phyloP scores from a whole-genome alignment of 2,888 invertebrate genomes.

The Desoria tigrina region DNA sequence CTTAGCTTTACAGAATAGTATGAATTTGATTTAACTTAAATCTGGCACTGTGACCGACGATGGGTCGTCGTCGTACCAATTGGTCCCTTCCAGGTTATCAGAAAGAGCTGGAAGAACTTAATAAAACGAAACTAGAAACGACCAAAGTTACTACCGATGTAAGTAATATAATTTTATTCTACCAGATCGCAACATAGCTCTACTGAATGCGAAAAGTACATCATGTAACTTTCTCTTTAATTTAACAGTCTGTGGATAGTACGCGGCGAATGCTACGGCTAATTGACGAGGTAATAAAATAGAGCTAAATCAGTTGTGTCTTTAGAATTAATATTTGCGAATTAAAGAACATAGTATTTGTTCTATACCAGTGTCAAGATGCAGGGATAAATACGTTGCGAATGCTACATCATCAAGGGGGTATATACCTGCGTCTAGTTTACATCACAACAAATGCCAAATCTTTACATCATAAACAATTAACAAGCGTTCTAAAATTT shows the following conservation, averaged over 20 bases:
- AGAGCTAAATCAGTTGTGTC: no score
- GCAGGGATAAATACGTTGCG: slow-evolving; percentile 14
- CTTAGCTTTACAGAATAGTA: no score
- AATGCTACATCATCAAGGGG: slow-evolving; percentile 16
- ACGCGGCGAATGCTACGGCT: slow-evolving; percentile 14
- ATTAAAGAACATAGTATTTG: background rate
- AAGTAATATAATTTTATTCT: no score
- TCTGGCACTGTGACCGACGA: no score
- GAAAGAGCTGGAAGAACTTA: slow-evolving; percentile 9
- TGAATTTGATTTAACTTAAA: no score
- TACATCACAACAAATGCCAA: background rate
- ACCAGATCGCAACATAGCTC: no score
- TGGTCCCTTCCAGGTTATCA: background rate
- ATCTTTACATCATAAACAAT: background rate
- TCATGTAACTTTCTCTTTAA: no score
- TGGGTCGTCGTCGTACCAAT: background rate
- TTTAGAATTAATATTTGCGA: background rate
- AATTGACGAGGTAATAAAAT: slow-evolving; percentile 16
- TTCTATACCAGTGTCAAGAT: background rate
- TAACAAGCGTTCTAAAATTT: background rate
- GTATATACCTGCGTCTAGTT: background rate
- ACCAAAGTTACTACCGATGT: slow-evolving; percentile 1
- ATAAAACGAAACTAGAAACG: background rate
- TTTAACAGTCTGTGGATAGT: slow-evolving; percentile 14
- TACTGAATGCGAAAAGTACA: no score